Base-by-base conservation (phyloP, 2,888 invertebrate species). In the Nephrotoma appendiculata region DNA sequence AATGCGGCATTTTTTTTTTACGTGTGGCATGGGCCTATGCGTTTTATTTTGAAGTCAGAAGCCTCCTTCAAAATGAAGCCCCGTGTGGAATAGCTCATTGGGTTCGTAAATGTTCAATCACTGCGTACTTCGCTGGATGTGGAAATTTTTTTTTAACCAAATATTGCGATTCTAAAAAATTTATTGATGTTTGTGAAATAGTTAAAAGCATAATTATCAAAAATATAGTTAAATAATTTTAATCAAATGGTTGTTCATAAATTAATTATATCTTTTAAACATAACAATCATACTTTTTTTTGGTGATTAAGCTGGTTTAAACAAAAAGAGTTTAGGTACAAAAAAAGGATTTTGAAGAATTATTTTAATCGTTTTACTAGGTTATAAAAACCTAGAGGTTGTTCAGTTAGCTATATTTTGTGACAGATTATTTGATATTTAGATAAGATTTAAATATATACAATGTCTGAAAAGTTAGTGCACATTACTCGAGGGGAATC, bases 201-300 rank as follows among this genome's bases (percentile, higher is more conserved):
- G 43, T 84, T 41, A 42, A n/a, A n/a, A 42, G 1, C 19, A 31
- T 31, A 31, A 31, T 31, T 2, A 31, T 3, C 31, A 2, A 31
- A 31, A 84, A 12, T 5, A 84, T 84, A 84, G n/a, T 42, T 84
- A 84, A 48, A 43, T 42, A 86, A 41, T 57, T 41, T 15, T 4
- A 57, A 86, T 41, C 52, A 86, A 86, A 86, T 86, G 86, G n/a
- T 86, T 86, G 12, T 42, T n/a, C 12, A 42, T 41, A 57, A 86
- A 57, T 84, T 84, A 84, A 86, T 57, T 42, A 41, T 86, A 19
- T 86, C 86, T 7, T 52, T 41, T 57, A 86, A 86, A 86, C 86
- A 86, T 15, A 86, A 86, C 12, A 86, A 86, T 86, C 86, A 86
- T 86, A 86, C 86, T 86, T 15, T 15, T 19, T 71, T 71, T 19